A percentile compares a stretch with the other conserved stretches of the same genome.
Conservation (phyloP, 2,113 vertebrate genomes). For the Arvicanthis niloticus region DNA sequence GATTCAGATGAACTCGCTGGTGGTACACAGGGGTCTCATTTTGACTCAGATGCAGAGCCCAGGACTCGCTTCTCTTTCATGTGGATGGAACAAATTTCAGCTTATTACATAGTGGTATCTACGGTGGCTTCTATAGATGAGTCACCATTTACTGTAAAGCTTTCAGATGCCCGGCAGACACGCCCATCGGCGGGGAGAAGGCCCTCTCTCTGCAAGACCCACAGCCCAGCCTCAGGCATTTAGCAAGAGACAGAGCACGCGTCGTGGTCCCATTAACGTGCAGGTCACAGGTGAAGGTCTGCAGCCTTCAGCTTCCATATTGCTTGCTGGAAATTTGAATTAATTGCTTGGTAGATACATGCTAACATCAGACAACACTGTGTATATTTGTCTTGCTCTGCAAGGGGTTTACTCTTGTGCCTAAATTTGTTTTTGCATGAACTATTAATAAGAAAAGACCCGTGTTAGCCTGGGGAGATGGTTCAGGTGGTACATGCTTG, state of each 20-base stretch:
- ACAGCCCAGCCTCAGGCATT: not conserved
- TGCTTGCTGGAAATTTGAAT: conserved; percentile 68
- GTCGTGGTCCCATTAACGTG: not conserved
- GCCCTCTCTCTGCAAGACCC: not conserved
- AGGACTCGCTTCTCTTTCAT: conserved; percentile 73
- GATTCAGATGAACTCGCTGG: conserved; percentile 50
- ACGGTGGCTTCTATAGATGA: conserved; percentile 80
- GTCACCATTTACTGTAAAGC: conserved; percentile 89
- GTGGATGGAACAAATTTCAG: conserved; percentile 85
- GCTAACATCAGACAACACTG: conserved; percentile 72
- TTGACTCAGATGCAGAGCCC: conserved; percentile 78
- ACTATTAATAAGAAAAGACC: not conserved
- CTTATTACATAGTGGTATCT: conserved; percentile 80
- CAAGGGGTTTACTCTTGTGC: conserved; percentile 20
- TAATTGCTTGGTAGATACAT: conserved; percentile 47
- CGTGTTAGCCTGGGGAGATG: not conserved
- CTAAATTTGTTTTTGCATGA: not conserved
- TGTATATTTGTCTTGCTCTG: conserved; percentile 75
- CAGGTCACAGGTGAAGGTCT: conserved; percentile 64
- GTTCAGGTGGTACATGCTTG: no score
- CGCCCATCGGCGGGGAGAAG: conserved; percentile 4
- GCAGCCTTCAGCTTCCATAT: not conserved
- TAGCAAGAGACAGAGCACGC: not conserved
- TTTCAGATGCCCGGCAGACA: conserved; percentile 81
- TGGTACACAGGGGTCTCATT: conserved; percentile 60